Conservation (phyloP, 2,888 invertebrate genomes). For the Ichneumon xanthorius region DNA sequence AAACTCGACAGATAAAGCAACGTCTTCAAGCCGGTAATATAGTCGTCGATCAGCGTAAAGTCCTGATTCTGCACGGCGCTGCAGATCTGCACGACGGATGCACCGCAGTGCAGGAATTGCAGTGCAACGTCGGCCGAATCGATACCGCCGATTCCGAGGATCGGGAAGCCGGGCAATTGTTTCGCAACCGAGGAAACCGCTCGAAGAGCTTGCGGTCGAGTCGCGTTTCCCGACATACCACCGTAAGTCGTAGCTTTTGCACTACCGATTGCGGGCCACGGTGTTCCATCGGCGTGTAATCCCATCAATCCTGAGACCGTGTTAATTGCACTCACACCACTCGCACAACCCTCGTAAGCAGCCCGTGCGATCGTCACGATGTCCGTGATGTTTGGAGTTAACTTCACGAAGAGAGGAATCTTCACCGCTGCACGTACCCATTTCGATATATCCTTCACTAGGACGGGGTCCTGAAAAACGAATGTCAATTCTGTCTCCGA, state of each 20-base stretch:
- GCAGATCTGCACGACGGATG: slow-evolving; percentile 96
- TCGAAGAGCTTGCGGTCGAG: slow-evolving; percentile 96
- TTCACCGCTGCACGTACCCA: slow-evolving; percentile 95
- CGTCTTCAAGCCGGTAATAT: slow-evolving; percentile 94
- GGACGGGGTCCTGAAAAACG: slow-evolving; percentile 89
- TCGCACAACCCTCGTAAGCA: slow-evolving; percentile 95
- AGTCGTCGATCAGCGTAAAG: slow-evolving; percentile 98
- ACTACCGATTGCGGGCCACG: slow-evolving; percentile 97
- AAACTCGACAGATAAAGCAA: slow-evolving; percentile 93
- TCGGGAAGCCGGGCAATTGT: slow-evolving; percentile 94
- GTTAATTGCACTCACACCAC: slow-evolving; percentile 98
- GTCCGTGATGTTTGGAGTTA: slow-evolving; percentile 99
- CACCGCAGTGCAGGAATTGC: slow-evolving; percentile 98
- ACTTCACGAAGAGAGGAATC: slow-evolving; percentile 98
- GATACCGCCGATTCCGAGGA: slow-evolving; percentile 98
- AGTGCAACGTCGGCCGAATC: slow-evolving; percentile 98
- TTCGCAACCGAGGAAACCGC: slow-evolving; percentile 96
- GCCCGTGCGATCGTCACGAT: slow-evolving; percentile 95
- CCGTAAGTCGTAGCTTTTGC: slow-evolving; percentile 96
- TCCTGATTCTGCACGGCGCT: slow-evolving; percentile 99
- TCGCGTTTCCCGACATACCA: slow-evolving; percentile 96
- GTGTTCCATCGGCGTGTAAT: slow-evolving; percentile 91
- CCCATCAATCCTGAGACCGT: slow-evolving; percentile 98
- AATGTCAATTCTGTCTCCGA: not conserved
- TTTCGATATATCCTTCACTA: slow-evolving; percentile 94